A percentile compares a stretch with the other conserved stretches of the same genome.
These are phyloP conservation scores for Pelosia muscerda DNA, from an alignment of 2,888 invertebrate genomes.

Conservation along the genomic window DNA sequence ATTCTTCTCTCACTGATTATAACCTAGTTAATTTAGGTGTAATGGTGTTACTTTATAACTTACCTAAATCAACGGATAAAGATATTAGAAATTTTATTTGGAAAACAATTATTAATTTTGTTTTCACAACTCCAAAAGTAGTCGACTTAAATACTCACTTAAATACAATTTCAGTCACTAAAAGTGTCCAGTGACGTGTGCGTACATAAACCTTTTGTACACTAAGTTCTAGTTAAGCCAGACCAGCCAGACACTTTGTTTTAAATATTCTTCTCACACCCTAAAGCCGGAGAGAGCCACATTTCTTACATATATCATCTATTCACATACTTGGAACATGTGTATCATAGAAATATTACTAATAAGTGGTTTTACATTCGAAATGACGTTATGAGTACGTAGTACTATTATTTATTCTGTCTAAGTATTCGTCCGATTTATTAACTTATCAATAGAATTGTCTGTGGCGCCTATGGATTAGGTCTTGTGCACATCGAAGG, in stretches of 20 bases:
- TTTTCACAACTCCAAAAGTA: neutral
- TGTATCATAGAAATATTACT: constrained; percentile 21
- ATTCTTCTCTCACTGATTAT: no score
- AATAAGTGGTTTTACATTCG: constrained; percentile 17
- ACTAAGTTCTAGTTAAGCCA: neutral
- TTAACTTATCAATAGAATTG: constrained; percentile 7
- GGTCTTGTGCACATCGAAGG: neutral
- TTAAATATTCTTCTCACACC: constrained; percentile 23
- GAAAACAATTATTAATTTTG: no score
- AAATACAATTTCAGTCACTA: neutral
- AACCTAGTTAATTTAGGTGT: no score
- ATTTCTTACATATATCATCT: constrained; percentile 24
- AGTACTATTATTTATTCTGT: no score
- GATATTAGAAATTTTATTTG: neutral
- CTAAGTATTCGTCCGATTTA: constrained; percentile 1
- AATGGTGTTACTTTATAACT: no score
- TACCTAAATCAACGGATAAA: neutral
- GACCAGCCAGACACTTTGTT: neutral
- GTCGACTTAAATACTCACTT: neutral
- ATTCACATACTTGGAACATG: constrained; percentile 13
- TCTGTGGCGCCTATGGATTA: constrained; percentile 13
- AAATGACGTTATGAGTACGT: constrained; percentile 3
- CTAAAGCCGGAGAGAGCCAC: constrained; percentile 22
- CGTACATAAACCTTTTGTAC: neutral
- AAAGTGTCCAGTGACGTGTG: neutral